Evolutionary conservation across 2,797 vertebrate species (phyloP).

Genomic region (Rhinoraja longicauda): DNA sequence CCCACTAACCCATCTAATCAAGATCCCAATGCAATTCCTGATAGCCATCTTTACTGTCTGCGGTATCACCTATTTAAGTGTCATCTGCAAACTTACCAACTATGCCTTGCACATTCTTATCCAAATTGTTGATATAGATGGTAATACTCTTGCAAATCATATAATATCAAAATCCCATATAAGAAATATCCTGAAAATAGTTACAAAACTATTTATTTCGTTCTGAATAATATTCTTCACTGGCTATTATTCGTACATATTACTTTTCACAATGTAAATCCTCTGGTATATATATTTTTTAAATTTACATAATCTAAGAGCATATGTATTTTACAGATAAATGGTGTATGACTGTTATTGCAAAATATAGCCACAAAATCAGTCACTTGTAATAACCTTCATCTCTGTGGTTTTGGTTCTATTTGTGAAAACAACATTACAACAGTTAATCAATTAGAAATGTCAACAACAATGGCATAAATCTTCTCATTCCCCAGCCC

Average conservation of each 20-base stretch:
- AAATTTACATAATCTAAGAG: conserved; percentile 7
- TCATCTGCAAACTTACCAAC: too few species aligned
- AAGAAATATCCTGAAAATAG: neutral
- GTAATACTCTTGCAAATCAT: neutral
- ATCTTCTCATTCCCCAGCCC: neutral
- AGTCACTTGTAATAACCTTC: neutral
- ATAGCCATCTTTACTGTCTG: too few species aligned
- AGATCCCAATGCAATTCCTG: too few species aligned
- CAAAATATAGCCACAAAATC: neutral
- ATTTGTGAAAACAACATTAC: conserved; percentile 13
- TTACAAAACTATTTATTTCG: neutral
- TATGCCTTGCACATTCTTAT: too few species aligned
- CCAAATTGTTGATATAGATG: too few species aligned
- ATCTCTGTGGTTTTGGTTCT: neutral
- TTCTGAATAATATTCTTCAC: neutral
- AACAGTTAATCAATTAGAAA: conserved; percentile 20
- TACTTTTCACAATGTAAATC: neutral
- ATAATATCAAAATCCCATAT: too few species aligned
- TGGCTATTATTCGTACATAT: neutral
- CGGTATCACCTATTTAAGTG: too few species aligned
- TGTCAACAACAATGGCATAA: conserved; percentile 13
- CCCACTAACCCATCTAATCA: too few species aligned
- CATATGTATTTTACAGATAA: neutral
- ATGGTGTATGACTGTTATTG: neutral
- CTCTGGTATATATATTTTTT: neutral